Percentiles rank a stretch among this genome's conserved stretches.
Conservation (phyloP, 2,888 invertebrate species). For the Sipha maydis region DNA sequence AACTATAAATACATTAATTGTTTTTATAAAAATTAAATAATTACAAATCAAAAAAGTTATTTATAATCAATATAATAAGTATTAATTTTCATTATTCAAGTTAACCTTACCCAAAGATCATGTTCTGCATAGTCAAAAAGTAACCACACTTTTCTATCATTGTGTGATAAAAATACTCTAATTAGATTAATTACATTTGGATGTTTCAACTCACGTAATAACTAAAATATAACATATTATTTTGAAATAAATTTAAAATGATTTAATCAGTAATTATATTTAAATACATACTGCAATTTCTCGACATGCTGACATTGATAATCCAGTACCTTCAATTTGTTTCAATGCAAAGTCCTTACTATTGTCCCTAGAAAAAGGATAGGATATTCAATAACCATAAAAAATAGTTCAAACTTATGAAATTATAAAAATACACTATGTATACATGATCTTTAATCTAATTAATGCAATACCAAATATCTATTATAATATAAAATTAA, state of each 20-base stretch:
- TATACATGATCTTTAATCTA: background rate
- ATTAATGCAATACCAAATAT: too few relatives aligned
- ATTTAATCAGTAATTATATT: background rate
- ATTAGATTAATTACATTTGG: conserved; percentile 97
- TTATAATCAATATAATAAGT: background rate
- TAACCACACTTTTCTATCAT: conserved; percentile 95
- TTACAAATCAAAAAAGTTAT: background rate
- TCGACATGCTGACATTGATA: conserved; percentile 98
- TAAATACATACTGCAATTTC: conserved; percentile 88
- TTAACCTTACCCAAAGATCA: conserved; percentile 84
- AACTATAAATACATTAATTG: background rate
- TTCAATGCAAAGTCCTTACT: conserved; percentile 96
- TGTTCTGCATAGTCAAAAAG: conserved; percentile 99
- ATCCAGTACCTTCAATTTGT: conserved; percentile 97
- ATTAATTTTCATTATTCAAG: background rate
- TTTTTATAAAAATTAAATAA: background rate
- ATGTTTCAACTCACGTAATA: conserved; percentile 96
- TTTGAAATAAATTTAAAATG: background rate
- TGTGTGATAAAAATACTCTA: conserved; percentile 94
- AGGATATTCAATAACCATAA: conserved; percentile 47
- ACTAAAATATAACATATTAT: conserved; percentile 70
- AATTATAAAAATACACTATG: background rate
- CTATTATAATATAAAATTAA: background rate
- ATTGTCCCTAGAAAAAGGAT: conserved; percentile 69
- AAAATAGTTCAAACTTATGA: background rate